Evolutionary conservation across 2,113 vertebrate species (phyloP).

Genomic region (Connochaetes taurinus): DNA sequence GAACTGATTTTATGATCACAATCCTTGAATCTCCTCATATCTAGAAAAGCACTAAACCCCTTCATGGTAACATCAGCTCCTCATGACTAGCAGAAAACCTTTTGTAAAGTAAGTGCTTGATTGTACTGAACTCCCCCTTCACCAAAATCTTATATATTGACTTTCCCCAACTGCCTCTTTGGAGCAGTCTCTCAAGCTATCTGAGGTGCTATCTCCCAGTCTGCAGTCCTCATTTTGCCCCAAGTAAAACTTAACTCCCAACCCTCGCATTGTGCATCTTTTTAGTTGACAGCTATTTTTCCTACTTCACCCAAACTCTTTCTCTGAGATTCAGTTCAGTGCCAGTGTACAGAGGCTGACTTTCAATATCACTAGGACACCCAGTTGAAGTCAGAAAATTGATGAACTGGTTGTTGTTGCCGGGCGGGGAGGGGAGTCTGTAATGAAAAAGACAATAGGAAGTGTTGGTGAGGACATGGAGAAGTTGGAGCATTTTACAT

Average conservation of each 20-base stretch:
- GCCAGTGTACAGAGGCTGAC: neutral
- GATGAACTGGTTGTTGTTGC: neutral
- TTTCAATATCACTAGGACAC: neutral
- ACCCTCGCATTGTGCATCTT: rapidly evolving
- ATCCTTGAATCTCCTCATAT: neutral
- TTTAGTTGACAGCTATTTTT: neutral
- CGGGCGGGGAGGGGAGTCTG: rapidly evolving
- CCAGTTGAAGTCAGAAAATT: neutral
- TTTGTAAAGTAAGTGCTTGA: neutral
- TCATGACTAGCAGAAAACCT: neutral
- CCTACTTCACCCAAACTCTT: neutral
- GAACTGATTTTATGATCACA: neutral
- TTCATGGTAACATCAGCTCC: neutral
- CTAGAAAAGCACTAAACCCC: neutral
- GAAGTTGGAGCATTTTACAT: neutral
- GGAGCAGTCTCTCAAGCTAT: neutral
- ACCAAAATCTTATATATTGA: neutral
- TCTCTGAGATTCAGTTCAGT: neutral
- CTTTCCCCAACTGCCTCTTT: neutral
- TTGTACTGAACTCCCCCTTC: neutral
- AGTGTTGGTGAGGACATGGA: neutral
- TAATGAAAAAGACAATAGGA: neutral
- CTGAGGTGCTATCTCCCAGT: neutral
- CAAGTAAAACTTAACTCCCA: neutral
- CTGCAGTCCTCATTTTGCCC: neutral